These are phyloP conservation scores for Plebejus anna DNA, from an alignment of 2,888 invertebrate species.

Conservation along the genomic window DNA sequence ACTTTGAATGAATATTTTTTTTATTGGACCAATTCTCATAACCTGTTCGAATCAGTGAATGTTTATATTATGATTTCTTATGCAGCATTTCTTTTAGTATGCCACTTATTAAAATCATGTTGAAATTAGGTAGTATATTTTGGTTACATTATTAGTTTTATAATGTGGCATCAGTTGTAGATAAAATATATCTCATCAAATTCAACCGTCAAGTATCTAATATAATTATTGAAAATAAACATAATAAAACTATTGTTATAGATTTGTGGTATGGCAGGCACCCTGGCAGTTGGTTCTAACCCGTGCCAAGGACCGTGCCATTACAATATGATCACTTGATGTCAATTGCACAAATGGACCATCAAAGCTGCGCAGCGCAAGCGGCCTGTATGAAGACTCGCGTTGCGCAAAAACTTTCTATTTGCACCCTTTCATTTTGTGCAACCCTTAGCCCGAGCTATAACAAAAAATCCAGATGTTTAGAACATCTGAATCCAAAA, in stretches of 20 bases:
- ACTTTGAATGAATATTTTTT: conserved; percentile 19
- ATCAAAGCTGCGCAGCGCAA: conserved; percentile 14
- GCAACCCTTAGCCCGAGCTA: conserved; percentile 52
- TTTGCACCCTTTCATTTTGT: conserved; percentile 57
- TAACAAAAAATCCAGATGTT: conserved; percentile 44
- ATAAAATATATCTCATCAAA: background rate
- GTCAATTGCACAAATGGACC: conserved; percentile 12
- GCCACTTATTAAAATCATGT: too few relatives aligned
- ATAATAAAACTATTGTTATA: background rate
- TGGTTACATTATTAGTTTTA: too few relatives aligned
- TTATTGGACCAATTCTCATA: conserved; percentile 9
- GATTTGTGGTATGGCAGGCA: background rate
- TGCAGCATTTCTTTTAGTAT: background rate
- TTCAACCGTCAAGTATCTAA: background rate
- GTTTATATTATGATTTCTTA: background rate
- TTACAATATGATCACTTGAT: conserved; percentile 1
- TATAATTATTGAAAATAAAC: background rate
- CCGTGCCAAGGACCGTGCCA: background rate
- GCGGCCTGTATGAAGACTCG: conserved; percentile 44
- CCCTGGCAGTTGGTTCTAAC: background rate
- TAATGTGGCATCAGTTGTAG: too few relatives aligned
- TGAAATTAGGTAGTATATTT: background rate
- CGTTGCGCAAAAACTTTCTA: conserved; percentile 53
- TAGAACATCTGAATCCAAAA: conserved; percentile 18
- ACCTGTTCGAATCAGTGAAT: background rate